A percentile compares a stretch with the other conserved stretches of the same genome.
phyloP scores from a whole-genome alignment of 2,888 invertebrate genomes.

The Orchesellides sinensis region DNA sequence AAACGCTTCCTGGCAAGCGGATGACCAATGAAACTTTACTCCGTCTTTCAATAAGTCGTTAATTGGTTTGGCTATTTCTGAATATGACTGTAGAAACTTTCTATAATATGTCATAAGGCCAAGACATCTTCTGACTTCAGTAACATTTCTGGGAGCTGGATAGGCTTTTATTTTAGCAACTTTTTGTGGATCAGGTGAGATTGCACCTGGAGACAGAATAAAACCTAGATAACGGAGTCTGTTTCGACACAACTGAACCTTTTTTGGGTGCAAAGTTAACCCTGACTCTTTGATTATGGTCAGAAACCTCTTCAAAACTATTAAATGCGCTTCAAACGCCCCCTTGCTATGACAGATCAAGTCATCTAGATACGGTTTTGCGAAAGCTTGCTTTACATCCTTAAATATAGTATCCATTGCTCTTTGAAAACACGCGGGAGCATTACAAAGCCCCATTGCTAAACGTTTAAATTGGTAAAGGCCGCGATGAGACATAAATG shows the following conservation, averaged over 20 bases:
- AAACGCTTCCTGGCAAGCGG: slow-evolving; percentile 47
- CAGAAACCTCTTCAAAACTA: not conserved
- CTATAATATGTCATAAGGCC: slow-evolving; percentile 61
- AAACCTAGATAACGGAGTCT: slow-evolving; percentile 76
- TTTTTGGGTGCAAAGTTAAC: slow-evolving; percentile 72
- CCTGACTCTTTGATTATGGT: slow-evolving; percentile 70
- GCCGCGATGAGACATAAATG: slow-evolving; percentile 75
- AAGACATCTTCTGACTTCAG: slow-evolving; percentile 55
- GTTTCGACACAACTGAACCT: slow-evolving; percentile 64
- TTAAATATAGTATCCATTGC: slow-evolving; percentile 75
- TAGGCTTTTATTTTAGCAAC: slow-evolving; percentile 60
- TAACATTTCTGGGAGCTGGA: slow-evolving; percentile 55
- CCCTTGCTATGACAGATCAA: slow-evolving; percentile 45
- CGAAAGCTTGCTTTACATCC: slow-evolving; percentile 73
- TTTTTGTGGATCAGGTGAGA: slow-evolving; percentile 76
- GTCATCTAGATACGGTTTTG: slow-evolving; percentile 76
- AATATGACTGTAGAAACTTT: slow-evolving; percentile 54
- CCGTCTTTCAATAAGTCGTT: not conserved
- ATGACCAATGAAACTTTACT: slow-evolving; percentile 37
- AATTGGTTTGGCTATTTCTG: slow-evolving; percentile 42
- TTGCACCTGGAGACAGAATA: slow-evolving; percentile 75
- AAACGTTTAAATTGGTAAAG: slow-evolving; percentile 75
- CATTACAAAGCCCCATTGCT: slow-evolving; percentile 75
- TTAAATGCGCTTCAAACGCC: slow-evolving; percentile 60
- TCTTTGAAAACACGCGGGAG: slow-evolving; percentile 76